These are phyloP conservation scores for Enteromius thamalakanensis DNA, from an alignment of 2,797 vertebrate species.

Conservation along the genomic window DNA sequence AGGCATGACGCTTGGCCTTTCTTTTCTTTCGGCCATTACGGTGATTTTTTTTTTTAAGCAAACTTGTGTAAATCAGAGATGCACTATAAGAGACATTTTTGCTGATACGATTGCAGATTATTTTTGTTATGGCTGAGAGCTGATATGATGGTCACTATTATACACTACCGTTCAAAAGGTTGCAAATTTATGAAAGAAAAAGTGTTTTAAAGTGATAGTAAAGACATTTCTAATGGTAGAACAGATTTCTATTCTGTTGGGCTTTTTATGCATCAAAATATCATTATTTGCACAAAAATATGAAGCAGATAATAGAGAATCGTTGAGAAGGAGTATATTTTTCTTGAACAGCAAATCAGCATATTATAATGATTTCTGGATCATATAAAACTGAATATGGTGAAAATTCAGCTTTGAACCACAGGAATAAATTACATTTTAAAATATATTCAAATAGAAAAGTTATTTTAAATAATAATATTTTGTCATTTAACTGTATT, in stretches of 20 bases:
- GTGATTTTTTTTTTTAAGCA: neutral
- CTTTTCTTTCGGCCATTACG: neutral
- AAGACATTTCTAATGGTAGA: neutral
- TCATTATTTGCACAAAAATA: neutral
- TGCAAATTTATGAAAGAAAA: neutral
- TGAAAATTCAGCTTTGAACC: neutral
- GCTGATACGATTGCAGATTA: neutral
- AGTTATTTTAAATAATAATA: neutral
- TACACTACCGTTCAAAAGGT: neutral
- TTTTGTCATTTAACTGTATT: no score
- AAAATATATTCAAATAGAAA: neutral
- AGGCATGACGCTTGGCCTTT: constrained; percentile 29
- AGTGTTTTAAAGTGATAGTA: neutral
- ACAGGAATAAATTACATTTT: no score
- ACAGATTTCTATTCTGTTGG: neutral
- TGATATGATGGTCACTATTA: neutral
- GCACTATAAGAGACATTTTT: neutral
- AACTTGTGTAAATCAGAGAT: neutral
- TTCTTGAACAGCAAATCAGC: neutral
- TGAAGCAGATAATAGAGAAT: no score
- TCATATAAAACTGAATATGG: neutral
- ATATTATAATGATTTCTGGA: neutral
- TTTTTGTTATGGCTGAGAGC: neutral
- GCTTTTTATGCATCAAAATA: neutral
- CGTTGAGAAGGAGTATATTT: neutral